These are phyloP conservation scores for Enteromius unitaeniatus DNA, from an alignment of 2,797 vertebrate genomes.

Conservation along the genomic window DNA sequence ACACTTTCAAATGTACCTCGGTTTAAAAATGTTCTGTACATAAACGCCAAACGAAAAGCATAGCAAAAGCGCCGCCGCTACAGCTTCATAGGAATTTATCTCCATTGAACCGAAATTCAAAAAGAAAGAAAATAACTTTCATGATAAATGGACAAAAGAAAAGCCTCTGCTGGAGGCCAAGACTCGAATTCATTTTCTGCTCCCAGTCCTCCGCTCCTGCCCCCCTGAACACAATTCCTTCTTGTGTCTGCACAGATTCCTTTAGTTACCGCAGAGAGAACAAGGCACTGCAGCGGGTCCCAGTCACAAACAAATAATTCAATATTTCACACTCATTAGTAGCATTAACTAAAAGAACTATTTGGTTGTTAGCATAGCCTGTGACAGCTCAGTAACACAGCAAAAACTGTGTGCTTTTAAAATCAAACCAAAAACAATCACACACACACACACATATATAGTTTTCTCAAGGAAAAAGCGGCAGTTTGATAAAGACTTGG, in stretches of 20 bases:
- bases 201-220: slow-evolving; percentile 54
- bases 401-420: background rate
- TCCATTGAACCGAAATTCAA: background rate
- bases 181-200: slow-evolving; percentile 70
- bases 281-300: slow-evolving; percentile 71
- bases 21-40: background rate
- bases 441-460: too few species aligned
- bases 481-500: background rate
- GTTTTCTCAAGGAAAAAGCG: too few species aligned
- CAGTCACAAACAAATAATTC: slow-evolving; percentile 78
- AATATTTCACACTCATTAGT: slow-evolving; percentile 81
- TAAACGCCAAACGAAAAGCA: background rate
- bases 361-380: slow-evolving; percentile 75
- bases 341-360: slow-evolving; percentile 81
- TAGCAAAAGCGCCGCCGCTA: background rate
- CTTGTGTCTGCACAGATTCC: slow-evolving; percentile 80
- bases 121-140: slow-evolving; percentile 9
- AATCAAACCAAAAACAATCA: too few species aligned
- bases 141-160: background rate
- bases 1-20: background rate
- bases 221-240: slow-evolving; percentile 78
- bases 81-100: background rate
- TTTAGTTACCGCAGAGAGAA: slow-evolving; percentile 80
- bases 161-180: background rate
- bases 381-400: slow-evolving; percentile 75